Base-by-base conservation (phyloP, 2,113 vertebrate species). In the Ranitomeya imitator region DNA sequence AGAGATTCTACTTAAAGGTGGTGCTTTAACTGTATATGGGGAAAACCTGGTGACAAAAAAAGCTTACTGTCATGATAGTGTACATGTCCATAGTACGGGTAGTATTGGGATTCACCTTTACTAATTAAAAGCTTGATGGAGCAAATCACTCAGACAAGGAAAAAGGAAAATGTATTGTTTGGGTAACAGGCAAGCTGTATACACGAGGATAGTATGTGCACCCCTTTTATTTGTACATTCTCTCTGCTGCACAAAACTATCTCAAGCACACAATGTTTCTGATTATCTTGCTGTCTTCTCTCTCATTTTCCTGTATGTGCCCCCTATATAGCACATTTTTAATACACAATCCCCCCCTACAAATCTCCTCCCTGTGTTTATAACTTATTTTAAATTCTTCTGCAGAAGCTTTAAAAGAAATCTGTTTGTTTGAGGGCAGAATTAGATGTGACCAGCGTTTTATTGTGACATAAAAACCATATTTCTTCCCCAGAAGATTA, bases 401-500 rank as follows among this genome's bases (percentile, higher is more conserved):
- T 98, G 97, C 97, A 96, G 96, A 96, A 97, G 97, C 97, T 99
- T 99, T 99, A 96, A 97, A 97, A 98, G 87, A 88, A 98, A 99
- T 98, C 97, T 99, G 98, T 99, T 99, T 99, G 98, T 99, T 99
- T 99, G 98, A 99, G 98, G 98, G 98, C 98, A 99, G 98, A 97
- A 99, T 99, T 99, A 99, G 97, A 99, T 99, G 98, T 98, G 98
- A 99, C 98, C 98, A 97, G 97, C 97, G 96, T 99, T 99, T 99
- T 99, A 99, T 99, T 99, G 98, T 99, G 98, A 99, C 98, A 99
- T 99, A 99, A 99, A 88, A 99, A 99, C 98, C 97, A 95, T 97
- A 99, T 99, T 99, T 99, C 98, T 99, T 99, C 98, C 97, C 96
- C 95, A 96, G 97, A 97, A 99, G 98, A 99, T 99, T 99, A 99